Evolutionary conservation across 2,888 invertebrate species (phyloP).

Genomic region (Caenorhabditis sp.): DNA sequence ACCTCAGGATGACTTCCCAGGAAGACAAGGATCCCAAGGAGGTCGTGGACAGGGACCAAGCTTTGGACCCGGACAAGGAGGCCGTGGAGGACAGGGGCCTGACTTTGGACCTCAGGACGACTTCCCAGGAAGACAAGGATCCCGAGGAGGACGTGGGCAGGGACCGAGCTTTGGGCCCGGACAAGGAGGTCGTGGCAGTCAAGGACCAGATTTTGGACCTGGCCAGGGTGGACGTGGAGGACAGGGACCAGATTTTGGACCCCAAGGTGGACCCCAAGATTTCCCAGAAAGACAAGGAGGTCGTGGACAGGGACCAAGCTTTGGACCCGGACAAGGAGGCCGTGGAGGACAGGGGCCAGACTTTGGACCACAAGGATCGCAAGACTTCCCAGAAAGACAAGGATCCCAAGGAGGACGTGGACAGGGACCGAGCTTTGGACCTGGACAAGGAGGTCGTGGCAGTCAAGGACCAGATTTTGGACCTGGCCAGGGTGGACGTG

Average conservation of each 20-base stretch:
- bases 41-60: conserved; percentile 35
- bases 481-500: background rate
- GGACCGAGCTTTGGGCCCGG: conserved; percentile 1
- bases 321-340: conserved; percentile 46
- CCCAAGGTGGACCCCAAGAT: conserved; percentile 7
- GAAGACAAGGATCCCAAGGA: background rate
- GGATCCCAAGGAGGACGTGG: conserved; percentile 19
- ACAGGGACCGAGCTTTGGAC: conserved; percentile 22
- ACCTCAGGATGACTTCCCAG: background rate
- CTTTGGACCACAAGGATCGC: conserved; percentile 39
- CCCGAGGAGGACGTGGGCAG: too few species aligned
- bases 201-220: conserved; percentile 26
- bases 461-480: conserved; percentile 14
- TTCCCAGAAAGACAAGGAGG: conserved; percentile 31
- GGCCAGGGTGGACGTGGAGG: conserved; percentile 6
- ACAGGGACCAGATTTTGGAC: conserved; percentile 23
- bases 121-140: background rate
- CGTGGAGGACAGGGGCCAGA: conserved; percentile 21
- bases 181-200: conserved; percentile 22
- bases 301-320: conserved; percentile 17
- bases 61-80: background rate
- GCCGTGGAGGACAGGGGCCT: conserved; percentile 21
- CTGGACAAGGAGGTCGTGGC: conserved; percentile 8
- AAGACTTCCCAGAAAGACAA: background rate
- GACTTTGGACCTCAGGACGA: background rate